Evolutionary conservation across 2,797 vertebrate genomes (phyloP), one percentile per base, ranked within the genome.

Genomic region (Cuniculus paca): DNA sequence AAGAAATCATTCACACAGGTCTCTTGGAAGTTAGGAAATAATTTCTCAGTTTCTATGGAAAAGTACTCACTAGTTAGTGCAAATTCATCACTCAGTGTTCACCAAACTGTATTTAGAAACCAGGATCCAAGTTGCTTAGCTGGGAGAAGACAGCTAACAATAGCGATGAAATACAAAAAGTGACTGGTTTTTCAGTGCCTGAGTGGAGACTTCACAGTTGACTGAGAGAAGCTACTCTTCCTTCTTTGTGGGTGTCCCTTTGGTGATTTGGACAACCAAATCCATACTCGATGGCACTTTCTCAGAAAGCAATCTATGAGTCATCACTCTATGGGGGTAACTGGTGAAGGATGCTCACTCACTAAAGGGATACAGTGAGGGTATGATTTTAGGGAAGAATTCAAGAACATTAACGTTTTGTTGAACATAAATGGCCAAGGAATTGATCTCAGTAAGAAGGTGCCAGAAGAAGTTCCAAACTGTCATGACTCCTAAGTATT

Each of bases 381-480:
- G 10, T 70, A 50, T 31, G 58, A 36, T 79, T 75, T 68, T 42
- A 77, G 45, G 19, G 10, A 0, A 50, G 74, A 95, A 83, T 50
- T 45, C 50, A 88, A 89, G 28, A 68, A 58, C 63, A 61, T 78
- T 87, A 92, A 77, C 34, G 45, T 86, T 87, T 52, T 90, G 2
- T 54, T 82, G 22, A 90, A 90, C 22, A 56, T 72, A 75, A 65
- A 83, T 39, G 68, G 42, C 39, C 48, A 72, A 82, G 26, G 50
- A 90, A 34, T 68, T 39, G 22, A 50, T 36, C 84, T 92, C 16
- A 22, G 65, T 45, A 63, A 92, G 68, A 63, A 52, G 13, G 39
- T 87, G 91, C 34, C 24, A 36, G 39, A 42, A 85, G 74, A 88
- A 87, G 24, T 85, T 85, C 94, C 81, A 81, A 95, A 88, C 11